These are phyloP conservation scores for Pholis gunnellus DNA, from an alignment of 2,113 vertebrate species.

Conservation along the genomic window DNA sequence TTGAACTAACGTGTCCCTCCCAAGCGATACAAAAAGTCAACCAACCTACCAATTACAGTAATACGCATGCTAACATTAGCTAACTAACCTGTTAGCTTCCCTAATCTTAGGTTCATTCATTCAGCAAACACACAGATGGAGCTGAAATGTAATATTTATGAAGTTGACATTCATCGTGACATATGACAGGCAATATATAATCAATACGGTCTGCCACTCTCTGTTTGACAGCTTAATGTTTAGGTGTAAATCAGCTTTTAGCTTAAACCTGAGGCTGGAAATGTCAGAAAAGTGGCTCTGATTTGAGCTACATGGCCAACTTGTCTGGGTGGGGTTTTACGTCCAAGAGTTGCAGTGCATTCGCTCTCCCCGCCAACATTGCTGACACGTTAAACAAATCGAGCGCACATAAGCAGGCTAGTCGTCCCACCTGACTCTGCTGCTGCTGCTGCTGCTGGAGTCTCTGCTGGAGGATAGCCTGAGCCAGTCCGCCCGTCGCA, in stretches of 20 bases:
- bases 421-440: conserved; percentile 75
- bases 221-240: accelerated
- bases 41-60: not conserved
- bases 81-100: conserved; percentile 19
- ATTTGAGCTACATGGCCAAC: accelerated
- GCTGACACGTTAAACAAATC: accelerated
- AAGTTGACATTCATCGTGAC: not conserved
- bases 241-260: conserved; percentile 5
- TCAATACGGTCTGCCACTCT: accelerated
- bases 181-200: not conserved
- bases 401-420: conserved; percentile 13
- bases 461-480: conserved; percentile 82
- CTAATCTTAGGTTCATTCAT: conserved; percentile 50
- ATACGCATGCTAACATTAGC: conserved; percentile 43
- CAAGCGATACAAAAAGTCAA: accelerated
- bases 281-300: not conserved
- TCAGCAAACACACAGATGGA: not conserved
- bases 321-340: not conserved
- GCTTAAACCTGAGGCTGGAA: not conserved
- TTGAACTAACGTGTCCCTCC: not conserved
- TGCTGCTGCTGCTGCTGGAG: conserved; percentile 78
- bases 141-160: accelerated
- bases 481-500: conserved; percentile 78
- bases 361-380: not conserved
- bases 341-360: accelerated